phyloP scores from a whole-genome alignment of 2,113 vertebrate species.

The Oceanites oceanicus region DNA sequence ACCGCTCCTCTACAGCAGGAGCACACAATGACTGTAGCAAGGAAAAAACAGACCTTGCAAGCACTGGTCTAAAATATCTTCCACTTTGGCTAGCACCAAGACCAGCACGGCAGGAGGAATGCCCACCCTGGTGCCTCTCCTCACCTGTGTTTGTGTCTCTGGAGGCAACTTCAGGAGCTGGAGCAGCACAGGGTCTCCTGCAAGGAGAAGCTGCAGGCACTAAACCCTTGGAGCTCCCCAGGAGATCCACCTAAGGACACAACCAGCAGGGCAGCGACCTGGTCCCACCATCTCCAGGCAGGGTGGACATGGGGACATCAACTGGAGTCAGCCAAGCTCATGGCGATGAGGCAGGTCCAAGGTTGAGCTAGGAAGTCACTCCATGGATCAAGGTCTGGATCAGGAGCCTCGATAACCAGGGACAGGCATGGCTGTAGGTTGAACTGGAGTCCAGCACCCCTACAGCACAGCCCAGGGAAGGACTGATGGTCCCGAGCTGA shows the following conservation, averaged over 20 bases:
- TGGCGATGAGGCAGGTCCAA: not conserved
- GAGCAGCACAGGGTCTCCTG: not conserved
- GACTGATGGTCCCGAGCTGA: accelerated
- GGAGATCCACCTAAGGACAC: not conserved
- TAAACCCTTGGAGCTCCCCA: not conserved
- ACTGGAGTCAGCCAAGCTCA: too few species aligned
- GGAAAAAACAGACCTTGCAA: not conserved
- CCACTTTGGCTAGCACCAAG: not conserved
- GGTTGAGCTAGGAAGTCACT: not conserved
- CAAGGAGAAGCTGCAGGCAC: not conserved
- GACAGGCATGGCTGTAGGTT: not conserved
- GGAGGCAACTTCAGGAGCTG: not conserved
- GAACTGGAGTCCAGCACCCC: not conserved
- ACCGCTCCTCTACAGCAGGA: not conserved
- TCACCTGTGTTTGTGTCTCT: not conserved
- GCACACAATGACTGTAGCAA: accelerated
- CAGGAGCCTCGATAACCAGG: not conserved
- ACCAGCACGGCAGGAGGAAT: not conserved
- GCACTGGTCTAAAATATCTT: accelerated
- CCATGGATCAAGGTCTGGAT: not conserved
- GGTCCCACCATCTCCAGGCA: not conserved
- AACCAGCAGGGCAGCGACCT: not conserved
- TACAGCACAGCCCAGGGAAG: accelerated
- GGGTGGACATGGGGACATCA: accelerated
- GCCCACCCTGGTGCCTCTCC: not conserved